These are phyloP conservation scores for Spisula subtruncata DNA, from an alignment of 2,888 invertebrate species.

Conservation along the genomic window DNA sequence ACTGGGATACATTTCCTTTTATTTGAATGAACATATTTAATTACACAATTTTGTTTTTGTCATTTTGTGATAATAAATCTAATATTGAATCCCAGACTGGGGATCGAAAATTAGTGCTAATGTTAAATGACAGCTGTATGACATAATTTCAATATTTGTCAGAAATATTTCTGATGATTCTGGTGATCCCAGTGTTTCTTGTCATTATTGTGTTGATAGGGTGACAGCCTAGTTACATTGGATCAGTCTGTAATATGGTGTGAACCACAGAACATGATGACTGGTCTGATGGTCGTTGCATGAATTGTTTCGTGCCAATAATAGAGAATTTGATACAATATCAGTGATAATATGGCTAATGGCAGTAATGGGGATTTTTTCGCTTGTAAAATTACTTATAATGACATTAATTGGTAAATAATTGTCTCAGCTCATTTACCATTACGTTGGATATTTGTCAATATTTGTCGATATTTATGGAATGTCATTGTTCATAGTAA, in stretches of 20 bases:
- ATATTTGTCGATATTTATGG: conserved; percentile 12
- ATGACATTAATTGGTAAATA: conserved; percentile 17
- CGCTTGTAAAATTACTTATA: neutral
- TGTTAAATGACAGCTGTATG: conserved; percentile 7
- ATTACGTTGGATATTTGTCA: neutral
- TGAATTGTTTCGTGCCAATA: neutral
- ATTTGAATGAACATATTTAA: neutral
- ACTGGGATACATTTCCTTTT: neutral
- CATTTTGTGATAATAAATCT: neutral
- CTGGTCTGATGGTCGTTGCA: too few relatives aligned
- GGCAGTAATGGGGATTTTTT: neutral
- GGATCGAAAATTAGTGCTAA: neutral
- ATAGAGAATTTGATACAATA: neutral
- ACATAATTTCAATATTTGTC: neutral
- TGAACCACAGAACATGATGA: neutral
- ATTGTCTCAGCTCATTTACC: neutral
- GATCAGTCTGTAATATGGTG: neutral
- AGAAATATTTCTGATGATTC: conserved; percentile 13
- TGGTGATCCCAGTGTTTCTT: too few relatives aligned
- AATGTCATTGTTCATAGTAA: neutral
- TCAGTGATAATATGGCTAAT: neutral
- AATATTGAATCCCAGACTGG: neutral
- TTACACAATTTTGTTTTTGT: neutral
- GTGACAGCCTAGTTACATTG: neutral
- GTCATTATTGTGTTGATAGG: neutral